Evolutionary conservation across 2,888 invertebrate species (phyloP).

Genomic region (Yponomeuta evonymella): DNA sequence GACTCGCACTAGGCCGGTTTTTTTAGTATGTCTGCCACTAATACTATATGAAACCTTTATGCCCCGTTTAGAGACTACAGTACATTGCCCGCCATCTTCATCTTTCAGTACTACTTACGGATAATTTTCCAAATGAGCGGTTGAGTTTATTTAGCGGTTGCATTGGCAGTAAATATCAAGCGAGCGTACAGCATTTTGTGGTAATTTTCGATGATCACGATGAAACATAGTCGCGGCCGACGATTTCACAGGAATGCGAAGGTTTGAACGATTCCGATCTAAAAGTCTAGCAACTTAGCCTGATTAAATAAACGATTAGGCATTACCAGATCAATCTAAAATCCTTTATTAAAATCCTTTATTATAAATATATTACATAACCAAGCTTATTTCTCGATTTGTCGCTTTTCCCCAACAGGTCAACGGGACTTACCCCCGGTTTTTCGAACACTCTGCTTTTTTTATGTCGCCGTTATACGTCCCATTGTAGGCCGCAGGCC

Average conservation of each 20-base stretch:
- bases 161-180: background rate
- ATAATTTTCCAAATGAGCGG: slow-evolving; percentile 7
- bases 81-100: background rate
- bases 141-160: slow-evolving; percentile 2
- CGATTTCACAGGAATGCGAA: background rate
- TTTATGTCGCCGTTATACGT: no score
- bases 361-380: no score
- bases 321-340: no score
- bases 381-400: no score
- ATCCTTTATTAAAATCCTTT: no score
- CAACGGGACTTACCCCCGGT: no score
- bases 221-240: background rate
- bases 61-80: background rate
- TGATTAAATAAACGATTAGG: background rate
- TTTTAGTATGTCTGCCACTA: no score
- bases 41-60: background rate
- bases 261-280: background rate
- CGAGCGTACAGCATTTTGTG: background rate
- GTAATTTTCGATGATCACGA: background rate
- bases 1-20: no score
- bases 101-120: slow-evolving; percentile 6
- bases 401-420: no score
- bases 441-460: no score
- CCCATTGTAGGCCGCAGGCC: no score
- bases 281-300: background rate